Evolutionary conservation across 2,888 invertebrate genomes (phyloP), one percentile per base, ranked within the genome.

Genomic region (Trypoxylon attenuatum): DNA sequence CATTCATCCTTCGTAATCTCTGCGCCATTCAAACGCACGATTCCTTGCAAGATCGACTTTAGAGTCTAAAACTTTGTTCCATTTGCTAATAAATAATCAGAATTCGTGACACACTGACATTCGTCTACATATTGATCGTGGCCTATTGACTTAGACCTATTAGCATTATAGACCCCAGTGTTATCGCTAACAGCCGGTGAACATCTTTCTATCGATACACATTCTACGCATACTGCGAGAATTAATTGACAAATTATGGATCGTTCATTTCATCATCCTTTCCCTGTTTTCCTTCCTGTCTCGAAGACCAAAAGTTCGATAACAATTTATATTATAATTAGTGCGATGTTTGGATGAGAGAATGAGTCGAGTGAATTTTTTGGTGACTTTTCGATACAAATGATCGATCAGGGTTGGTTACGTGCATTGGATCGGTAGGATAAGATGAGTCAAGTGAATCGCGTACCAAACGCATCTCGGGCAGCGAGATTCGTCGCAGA

Each of bases 391-490:
- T n/a, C n/a, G n/a, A n/a, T n/a, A n/a, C n/a, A n/a, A n/a, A n/a
- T n/a, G n/a, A n/a, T n/a, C n/a, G n/a, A n/a, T n/a, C n/a, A n/a
- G n/a, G n/a, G n/a, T n/a, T n/a, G n/a, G n/a, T n/a, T n/a, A n/a
- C n/a, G n/a, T n/a, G n/a, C n/a, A n/a, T n/a, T n/a, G n/a, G n/a
- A n/a, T n/a, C n/a, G n/a, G n/a, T n/a, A n/a, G n/a, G n/a, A n/a
- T n/a, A n/a, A n/a, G n/a, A n/a, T n/a, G n/a, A n/a, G n/a, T n/a
- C n/a, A n/a, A n/a, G n/a, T n/a, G n/a, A n/a, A n/a, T n/a, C n/a
- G n/a, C n/a, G 78, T 57, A 86, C 87, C 87, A n/a, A 87, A 87
- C 2, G 86, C 85, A 39, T 87, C 86, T 16, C 83, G 79, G 0
- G 81, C 81, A 10, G 79, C 69, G 8, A 82, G 46, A 15, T 76